These are phyloP conservation scores for Crypturellus tataupa DNA, from an alignment of 2,797 vertebrate genomes.

Conservation along the genomic window DNA sequence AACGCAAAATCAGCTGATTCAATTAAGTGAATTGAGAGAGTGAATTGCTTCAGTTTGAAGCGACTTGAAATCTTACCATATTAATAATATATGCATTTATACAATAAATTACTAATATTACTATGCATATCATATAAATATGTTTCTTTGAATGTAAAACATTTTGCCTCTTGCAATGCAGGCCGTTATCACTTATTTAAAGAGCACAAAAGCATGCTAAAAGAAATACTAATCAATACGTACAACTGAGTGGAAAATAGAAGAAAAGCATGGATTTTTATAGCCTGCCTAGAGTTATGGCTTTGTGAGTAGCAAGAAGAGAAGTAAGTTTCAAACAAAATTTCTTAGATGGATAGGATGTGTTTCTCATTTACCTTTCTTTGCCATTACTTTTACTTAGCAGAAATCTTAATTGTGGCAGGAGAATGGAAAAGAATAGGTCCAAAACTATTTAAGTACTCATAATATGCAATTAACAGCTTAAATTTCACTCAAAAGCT, in stretches of 20 bases:
- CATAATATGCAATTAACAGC: not conserved
- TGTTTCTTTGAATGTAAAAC: not conserved
- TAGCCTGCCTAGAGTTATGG: not conserved
- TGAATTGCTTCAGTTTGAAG: not conserved
- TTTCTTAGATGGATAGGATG: not conserved
- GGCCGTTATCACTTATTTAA: not conserved
- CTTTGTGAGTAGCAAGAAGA: not conserved
- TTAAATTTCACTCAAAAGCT: slow-evolving; percentile 8
- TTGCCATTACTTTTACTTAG: not conserved
- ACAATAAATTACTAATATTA: not conserved
- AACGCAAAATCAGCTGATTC: not conserved
- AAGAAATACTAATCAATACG: not conserved
- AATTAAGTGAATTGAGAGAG: not conserved
- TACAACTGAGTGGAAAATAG: not conserved
- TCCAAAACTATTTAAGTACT: not conserved
- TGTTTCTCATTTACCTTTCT: not conserved
- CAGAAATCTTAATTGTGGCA: not conserved
- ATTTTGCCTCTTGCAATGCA: not conserved
- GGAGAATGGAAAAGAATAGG: not conserved
- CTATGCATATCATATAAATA: not conserved
- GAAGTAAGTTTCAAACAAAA: not conserved
- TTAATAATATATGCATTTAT: not conserved
- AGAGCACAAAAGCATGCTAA: not conserved
- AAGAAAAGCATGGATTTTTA: not conserved
- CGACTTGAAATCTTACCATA: not conserved